Evolutionary conservation across 2,113 vertebrate genomes (phyloP), one percentile per base, ranked within the genome.

Genomic region (Ammodytes dubius): DNA sequence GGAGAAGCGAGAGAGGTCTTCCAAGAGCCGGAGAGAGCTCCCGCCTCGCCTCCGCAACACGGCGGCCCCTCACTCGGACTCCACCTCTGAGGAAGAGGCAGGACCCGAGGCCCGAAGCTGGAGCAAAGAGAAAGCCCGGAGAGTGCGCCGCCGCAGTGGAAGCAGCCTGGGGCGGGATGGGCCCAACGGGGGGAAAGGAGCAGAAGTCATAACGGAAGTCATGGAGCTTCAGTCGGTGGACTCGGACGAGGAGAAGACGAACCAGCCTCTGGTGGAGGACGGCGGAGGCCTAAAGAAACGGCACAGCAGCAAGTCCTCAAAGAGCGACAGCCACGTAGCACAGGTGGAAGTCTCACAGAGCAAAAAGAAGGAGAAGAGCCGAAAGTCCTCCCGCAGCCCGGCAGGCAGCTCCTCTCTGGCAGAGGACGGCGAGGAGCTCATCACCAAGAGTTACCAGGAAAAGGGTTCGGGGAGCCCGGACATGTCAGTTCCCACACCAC

Each of bases 101-200:
- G 94, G 96, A 93, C 95, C 95, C 58, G 93, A 96, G 84, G 75
- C 93, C 82, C 96, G 96, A 83, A 96, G 95, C 82, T 98, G 93
- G 96, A 96, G 93, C 7, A 95, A 94, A 83, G 95, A 96, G 89
- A 97, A 96, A 83, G 95, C 95, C n/a, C 88, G 92, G 64, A 96
- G 94, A 82, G 93, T 88, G 10, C 93, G 94, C 59, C 95, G 92
- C 79, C 94, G 79, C 65, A 93, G 87, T 35, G 94, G 89, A 11
- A 86, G 91, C 15, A 91, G 78, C 77, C 88, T 61, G 59, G 93
- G 93, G 13, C 65, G 87, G 54, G 90, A 92, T 1, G 90, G 14
- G 14, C 66, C 63, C 14, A 88, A 88, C 4, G 35, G 1, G 76
- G 76, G 27, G 58, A 70, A 81, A 65, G 65, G 13, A 37, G 39